Conservation (phyloP, 2,888 invertebrate species). For the Chloromyia formosa region DNA sequence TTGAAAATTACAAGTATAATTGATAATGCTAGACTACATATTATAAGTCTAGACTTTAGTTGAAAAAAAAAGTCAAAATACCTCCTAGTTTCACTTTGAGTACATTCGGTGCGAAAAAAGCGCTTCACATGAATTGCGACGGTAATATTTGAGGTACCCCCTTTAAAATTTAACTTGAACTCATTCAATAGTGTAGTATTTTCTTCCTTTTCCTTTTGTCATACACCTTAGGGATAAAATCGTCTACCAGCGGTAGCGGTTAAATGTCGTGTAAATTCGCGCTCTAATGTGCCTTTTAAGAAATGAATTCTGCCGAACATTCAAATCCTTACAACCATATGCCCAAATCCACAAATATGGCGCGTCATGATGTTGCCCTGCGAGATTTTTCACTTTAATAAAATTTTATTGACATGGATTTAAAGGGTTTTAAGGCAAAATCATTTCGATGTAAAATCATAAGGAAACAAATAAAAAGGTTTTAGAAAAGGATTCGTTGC, state of each 20-base stretch:
- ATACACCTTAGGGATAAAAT: conserved; percentile 17
- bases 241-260: conserved; percentile 11
- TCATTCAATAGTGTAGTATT: too few species aligned
- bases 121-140: too few species aligned
- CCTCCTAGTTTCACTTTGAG: too few species aligned
- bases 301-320: background rate
- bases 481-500: conserved; percentile 1
- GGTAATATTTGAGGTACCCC: background rate
- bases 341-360: too few species aligned
- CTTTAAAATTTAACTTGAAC: too few species aligned
- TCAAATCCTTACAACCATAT: too few species aligned
- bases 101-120: too few species aligned
- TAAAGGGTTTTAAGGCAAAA: conserved; percentile 34
- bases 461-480: conserved; percentile 26
- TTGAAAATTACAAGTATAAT: too few species aligned
- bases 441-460: conserved; percentile 23
- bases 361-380: background rate
- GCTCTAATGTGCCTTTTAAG: conserved; percentile 14
- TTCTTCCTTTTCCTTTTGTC: too few species aligned
- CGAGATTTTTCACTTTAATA: conserved; percentile 36
- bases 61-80: too few species aligned
- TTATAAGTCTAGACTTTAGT: too few species aligned
- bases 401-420: conserved; percentile 28
- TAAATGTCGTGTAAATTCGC: conserved; percentile 30
- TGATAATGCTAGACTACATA: too few species aligned